A percentile compares a stretch with the other conserved stretches of the same genome.
These are phyloP conservation scores for Hypselothyrea guttata DNA, from an alignment of 2,888 invertebrate genomes.

Conservation along the genomic window DNA sequence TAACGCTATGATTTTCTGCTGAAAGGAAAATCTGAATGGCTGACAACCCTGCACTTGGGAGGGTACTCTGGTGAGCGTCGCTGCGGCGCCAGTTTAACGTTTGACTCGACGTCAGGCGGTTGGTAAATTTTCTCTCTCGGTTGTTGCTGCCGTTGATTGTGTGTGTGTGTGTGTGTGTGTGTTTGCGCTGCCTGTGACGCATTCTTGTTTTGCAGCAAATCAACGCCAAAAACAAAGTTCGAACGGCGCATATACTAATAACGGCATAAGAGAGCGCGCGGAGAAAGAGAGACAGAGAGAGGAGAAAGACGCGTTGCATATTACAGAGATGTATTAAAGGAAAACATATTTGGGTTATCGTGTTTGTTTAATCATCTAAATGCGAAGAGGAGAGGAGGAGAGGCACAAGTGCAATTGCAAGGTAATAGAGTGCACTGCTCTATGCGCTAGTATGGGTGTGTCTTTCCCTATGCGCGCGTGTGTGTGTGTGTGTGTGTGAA, in stretches of 20 bases:
- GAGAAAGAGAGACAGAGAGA: conserved; percentile 29
- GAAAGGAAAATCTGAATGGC: background rate
- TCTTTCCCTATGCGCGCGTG: conserved; percentile 16
- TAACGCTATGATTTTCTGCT: background rate
- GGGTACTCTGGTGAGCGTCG: conserved; percentile 66
- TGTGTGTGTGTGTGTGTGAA: conserved; percentile 41
- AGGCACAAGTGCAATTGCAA: conserved; percentile 41
- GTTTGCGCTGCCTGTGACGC: conserved; percentile 60
- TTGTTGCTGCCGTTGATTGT: conserved; percentile 47
- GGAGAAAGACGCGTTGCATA: conserved; percentile 25
- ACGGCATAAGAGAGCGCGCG: too few species aligned
- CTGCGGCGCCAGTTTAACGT: conserved; percentile 71
- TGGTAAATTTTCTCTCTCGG: conserved; percentile 62
- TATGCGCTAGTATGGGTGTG: conserved; percentile 50
- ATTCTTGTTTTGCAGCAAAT: conserved; percentile 70
- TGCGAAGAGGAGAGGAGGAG: conserved; percentile 17
- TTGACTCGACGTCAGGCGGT: conserved; percentile 73
- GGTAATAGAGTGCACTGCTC: conserved; percentile 45
- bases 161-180: conserved; percentile 35
- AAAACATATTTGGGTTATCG: conserved; percentile 12
- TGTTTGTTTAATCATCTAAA: conserved; percentile 34
- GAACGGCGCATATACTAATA: conserved; percentile 36
- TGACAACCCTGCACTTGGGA: conserved; percentile 60
- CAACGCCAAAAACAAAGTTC: conserved; percentile 47
- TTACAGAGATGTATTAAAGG: conserved; percentile 25